Evolutionary conservation across 1,140 invertebrate species (phyloP).

Genomic region (Drusus annulatus): DNA sequence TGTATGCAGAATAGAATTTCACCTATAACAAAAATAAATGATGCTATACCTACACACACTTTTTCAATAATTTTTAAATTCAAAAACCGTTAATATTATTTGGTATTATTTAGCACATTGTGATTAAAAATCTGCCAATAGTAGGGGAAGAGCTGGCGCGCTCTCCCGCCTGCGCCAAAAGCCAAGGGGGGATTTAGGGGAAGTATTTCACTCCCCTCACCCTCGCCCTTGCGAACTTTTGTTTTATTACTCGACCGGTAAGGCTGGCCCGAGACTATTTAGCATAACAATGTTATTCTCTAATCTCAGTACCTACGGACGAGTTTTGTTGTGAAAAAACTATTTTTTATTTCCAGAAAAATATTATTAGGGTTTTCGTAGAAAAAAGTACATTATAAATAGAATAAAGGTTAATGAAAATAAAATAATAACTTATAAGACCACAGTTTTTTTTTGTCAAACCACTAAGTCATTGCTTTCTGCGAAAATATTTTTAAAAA

Average conservation of each 20-base stretch:
- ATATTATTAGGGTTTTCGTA: no score
- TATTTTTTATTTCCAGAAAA: not conserved
- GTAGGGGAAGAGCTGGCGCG: conserved; percentile 6
- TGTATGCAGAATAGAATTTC: no score
- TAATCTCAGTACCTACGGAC: not conserved
- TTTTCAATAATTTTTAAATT: conserved; percentile 1
- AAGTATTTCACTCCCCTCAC: conserved; percentile 2
- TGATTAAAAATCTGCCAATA: conserved; percentile 33
- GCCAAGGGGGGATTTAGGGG: conserved; percentile 19
- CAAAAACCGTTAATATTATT: conserved; percentile 19
- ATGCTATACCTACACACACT: no score
- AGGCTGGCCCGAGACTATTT: conserved; percentile 42
- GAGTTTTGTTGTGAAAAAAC: not conserved
- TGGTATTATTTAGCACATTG: conserved; percentile 1
- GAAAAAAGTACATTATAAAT: no score
- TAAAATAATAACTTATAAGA: no score
- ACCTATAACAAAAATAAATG: no score
- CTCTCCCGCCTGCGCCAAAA: conserved; percentile 21
- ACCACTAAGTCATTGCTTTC: no score
- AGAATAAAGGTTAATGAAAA: no score
- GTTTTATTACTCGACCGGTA: conserved; percentile 23
- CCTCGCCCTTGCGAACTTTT: not conserved
- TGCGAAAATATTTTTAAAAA: no score
- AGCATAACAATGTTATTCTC: conserved; percentile 50
- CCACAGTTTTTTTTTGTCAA: no score